Percentiles rank a stretch among this genome's conserved stretches.
Evolutionary conservation across 2,888 invertebrate genomes (phyloP).

Genomic region (Biston betularia): DNA sequence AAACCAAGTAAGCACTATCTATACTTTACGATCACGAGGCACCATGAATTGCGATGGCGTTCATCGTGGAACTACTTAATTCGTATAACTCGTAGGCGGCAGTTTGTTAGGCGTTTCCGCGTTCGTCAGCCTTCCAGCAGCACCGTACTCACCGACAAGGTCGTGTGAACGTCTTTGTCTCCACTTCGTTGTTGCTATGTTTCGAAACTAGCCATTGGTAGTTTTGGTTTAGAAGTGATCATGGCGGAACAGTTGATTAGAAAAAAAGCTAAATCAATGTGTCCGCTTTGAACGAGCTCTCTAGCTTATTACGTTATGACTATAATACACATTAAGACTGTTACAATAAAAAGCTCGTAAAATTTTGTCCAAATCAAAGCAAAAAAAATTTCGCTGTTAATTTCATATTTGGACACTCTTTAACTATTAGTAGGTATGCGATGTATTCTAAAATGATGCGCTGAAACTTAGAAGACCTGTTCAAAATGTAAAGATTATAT

Average conservation of each 20-base stretch:
- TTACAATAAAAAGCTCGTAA: too few relatives aligned
- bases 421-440: too few relatives aligned
- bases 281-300: neutral
- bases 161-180: slow-evolving; percentile 83
- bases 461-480: too few relatives aligned
- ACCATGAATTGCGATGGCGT: slow-evolving; percentile 49
- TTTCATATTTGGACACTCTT: too few relatives aligned
- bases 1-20: slow-evolving; percentile 26
- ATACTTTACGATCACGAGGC: slow-evolving; percentile 34
- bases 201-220: slow-evolving; percentile 31
- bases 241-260: neutral
- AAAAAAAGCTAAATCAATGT: neutral
- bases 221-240: slow-evolving; percentile 20
- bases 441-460: too few relatives aligned
- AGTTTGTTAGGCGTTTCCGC: slow-evolving; percentile 73
- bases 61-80: slow-evolving; percentile 62
- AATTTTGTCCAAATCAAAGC: too few relatives aligned
- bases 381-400: too few relatives aligned
- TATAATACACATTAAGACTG: too few relatives aligned
- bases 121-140: slow-evolving; percentile 71
- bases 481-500: too few relatives aligned
- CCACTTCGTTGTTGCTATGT: slow-evolving; percentile 59
- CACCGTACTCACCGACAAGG: slow-evolving; percentile 72
- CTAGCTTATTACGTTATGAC: too few relatives aligned
- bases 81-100: slow-evolving; percentile 77